A percentile compares a stretch with the other conserved stretches of the same genome.
These are phyloP conservation scores for Drosophila pseudoobscura DNA, from an alignment of 1,140 invertebrate genomes.

Conservation along the genomic window DNA sequence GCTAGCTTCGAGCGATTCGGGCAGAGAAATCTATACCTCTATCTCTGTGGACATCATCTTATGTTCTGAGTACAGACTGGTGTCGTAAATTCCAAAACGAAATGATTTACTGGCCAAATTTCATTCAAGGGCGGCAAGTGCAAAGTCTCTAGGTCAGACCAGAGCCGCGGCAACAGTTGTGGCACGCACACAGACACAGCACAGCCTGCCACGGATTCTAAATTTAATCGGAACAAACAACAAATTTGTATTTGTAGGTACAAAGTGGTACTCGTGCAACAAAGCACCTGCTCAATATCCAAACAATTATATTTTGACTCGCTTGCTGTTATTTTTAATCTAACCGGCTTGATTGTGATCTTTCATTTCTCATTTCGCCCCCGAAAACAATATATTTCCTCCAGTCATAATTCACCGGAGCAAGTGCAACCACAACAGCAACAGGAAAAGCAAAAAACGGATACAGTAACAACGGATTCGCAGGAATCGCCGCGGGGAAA, in stretches of 20 bases:
- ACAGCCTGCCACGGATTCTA: slow-evolving; percentile 14
- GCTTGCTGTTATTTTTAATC: slow-evolving; percentile 69
- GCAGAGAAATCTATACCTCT: too few species aligned
- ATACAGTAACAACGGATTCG: slow-evolving; percentile 21
- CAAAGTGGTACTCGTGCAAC: slow-evolving; percentile 29
- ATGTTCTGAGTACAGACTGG: slow-evolving; percentile 22
- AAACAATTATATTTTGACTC: slow-evolving; percentile 66
- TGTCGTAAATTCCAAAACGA: slow-evolving; percentile 64
- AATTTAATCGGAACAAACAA: slow-evolving; percentile 52
- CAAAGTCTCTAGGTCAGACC: slow-evolving; percentile 54
- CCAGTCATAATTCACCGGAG: slow-evolving; percentile 64
- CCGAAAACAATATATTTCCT: slow-evolving; percentile 42
- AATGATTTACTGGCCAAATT: slow-evolving; percentile 62
- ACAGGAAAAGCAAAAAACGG: slow-evolving; percentile 11
- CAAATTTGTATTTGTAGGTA: slow-evolving; percentile 43
- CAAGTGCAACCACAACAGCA: slow-evolving; percentile 29
- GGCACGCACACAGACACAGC: slow-evolving; percentile 17
- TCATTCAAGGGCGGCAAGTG: slow-evolving; percentile 60
- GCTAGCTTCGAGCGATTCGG: neutral
- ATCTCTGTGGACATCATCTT: slow-evolving; percentile 35
- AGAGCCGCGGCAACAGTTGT: slow-evolving; percentile 37
- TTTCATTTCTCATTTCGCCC: slow-evolving; percentile 38
- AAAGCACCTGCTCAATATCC: slow-evolving; percentile 52
- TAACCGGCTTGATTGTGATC: slow-evolving; percentile 68
- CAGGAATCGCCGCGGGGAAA: slow-evolving; percentile 14